Evolutionary conservation across 2,888 invertebrate genomes (phyloP), one percentile per base, ranked within the genome.

Genomic region (Drosophila testacea): DNA sequence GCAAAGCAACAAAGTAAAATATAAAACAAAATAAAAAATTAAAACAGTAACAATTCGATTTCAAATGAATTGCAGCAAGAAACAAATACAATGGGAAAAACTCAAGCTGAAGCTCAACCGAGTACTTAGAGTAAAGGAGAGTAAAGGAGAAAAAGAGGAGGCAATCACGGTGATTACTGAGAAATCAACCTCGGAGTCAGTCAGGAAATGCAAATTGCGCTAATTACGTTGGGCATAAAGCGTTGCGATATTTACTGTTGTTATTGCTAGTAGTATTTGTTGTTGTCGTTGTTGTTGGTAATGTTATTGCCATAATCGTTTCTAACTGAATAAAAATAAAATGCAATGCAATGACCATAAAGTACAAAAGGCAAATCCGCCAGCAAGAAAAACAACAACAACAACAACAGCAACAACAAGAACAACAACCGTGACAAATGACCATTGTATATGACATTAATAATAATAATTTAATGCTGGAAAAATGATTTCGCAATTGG

Each of bases 171-270:
- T 62, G 64, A 80, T 79, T 79, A 79, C 81, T 54, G 50, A 75
- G 79, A 79, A 79, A 78, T 50, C 74, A 78, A 78, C 54, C 72
- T 78, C 79, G 64, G 57, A 79, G 67, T 79, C 79, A 85, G 86
- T 78, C 84, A 84, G 85, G 85, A 86, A 86, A 86, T 86, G 87
- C 89, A 86, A 89, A 86, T 86, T 78, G 73, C 89, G 85, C 77
- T 89, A 84, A 86, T 89, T 86, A 86, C 87, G 75, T 66, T 82
- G 82, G 69, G 75, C 80, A 68, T 68, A 69, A 71, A 81, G 76
- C 81, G 71, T 79, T 75, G 72, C 79, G 65, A 71, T 74, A 68
- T 69, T 77, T 77, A 70, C 64, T 57, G 69, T 66, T 75, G 63
- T 71, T 44, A 6, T 27, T 27, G 42, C 54, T 63, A 62, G 32